Percentiles rank a stretch among this genome's conserved stretches.
These are phyloP conservation scores for Psococerastis gibbosa DNA, from an alignment of 2,888 invertebrate genomes.

Conservation along the genomic window DNA sequence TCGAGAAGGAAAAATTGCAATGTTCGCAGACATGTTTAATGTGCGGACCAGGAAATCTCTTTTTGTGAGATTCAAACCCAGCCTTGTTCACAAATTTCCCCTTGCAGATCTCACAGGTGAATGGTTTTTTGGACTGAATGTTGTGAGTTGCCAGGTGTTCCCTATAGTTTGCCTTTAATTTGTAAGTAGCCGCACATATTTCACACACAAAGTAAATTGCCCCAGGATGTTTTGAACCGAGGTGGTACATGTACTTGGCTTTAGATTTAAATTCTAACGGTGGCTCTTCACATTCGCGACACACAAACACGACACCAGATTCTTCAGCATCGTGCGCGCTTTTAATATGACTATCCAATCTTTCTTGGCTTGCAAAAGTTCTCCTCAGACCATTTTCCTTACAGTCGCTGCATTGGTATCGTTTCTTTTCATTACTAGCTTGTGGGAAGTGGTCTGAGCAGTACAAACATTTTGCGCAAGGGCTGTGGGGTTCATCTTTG, in stretches of 20 bases:
- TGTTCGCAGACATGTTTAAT: constrained; percentile 4
- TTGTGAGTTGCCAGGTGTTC: constrained; percentile 3
- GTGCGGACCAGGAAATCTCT: constrained; percentile 4
- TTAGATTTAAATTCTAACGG: not conserved
- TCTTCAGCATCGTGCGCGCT: not conserved
- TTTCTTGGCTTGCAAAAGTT: not conserved
- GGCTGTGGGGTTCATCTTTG: too few species aligned
- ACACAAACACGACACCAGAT: not conserved
- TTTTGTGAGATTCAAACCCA: constrained; percentile 6
- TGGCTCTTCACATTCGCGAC: not conserved
- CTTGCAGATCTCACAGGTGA: not conserved
- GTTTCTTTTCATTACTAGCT: not conserved
- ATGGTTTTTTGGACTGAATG: not conserved
- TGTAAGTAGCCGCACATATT: not conserved
- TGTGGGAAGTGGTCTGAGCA: not conserved
- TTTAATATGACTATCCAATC: not conserved
- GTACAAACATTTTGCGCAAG: not conserved
- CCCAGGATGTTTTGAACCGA: not conserved
- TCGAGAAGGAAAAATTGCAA: not conserved
- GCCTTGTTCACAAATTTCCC: constrained; percentile 3
- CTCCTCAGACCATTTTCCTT: not conserved
- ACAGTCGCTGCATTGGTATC: not conserved
- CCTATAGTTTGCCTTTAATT: constrained; percentile 7
- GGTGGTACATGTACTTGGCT: constrained; percentile 1
- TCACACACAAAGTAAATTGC: constrained; percentile 2